Percentiles rank a stretch among this genome's conserved stretches.
Evolutionary conservation across 2,797 vertebrate species (phyloP).

Genomic region (Poeciliopsis paucimaculata): DNA sequence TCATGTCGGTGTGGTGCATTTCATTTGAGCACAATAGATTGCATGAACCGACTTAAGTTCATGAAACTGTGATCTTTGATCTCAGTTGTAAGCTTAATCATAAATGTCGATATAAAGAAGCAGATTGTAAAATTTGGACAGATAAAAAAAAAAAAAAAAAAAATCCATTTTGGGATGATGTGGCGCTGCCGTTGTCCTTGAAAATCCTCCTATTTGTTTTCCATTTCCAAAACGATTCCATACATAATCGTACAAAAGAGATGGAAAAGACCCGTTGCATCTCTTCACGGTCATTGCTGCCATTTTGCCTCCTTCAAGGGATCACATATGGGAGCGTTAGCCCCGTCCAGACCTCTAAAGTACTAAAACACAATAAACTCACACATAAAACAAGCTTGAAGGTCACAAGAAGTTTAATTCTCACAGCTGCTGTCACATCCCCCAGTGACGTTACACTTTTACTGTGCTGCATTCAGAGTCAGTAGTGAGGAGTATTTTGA

Average conservation of each 20-base stretch:
- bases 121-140: background rate
- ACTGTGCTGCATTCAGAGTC: constrained; percentile 12
- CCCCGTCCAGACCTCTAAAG: background rate
- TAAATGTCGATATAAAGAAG: no score
- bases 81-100: background rate
- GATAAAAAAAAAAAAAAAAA: no score
- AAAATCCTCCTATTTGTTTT: background rate
- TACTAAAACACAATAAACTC: background rate
- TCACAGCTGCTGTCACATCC: background rate
- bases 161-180: background rate
- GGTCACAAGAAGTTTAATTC: background rate
- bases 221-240: background rate
- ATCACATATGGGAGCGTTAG: background rate
- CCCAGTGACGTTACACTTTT: background rate
- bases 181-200: background rate
- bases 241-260: background rate
- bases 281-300: background rate
- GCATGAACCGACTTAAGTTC: constrained; percentile 56
- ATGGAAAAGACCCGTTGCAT: background rate
- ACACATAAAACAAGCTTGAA: background rate
- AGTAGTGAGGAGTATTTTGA: constrained; percentile 8
- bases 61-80: no score
- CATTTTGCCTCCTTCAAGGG: background rate
- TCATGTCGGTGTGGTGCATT: constrained; percentile 42
- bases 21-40: constrained; percentile 62